phyloP scores from a whole-genome alignment of 2,888 invertebrate genomes.

The Harpalus rufipes region DNA sequence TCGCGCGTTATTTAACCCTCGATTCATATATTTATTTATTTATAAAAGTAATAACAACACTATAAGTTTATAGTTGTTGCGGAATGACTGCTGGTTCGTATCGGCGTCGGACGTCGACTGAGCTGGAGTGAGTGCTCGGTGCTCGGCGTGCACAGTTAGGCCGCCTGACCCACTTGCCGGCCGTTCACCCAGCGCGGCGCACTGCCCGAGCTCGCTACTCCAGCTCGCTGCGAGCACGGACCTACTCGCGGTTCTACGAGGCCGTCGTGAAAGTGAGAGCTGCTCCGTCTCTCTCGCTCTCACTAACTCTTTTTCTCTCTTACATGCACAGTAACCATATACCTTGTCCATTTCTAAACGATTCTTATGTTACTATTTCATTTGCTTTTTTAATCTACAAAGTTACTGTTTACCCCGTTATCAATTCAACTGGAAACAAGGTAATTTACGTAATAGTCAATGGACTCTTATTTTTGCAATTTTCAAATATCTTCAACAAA shows the following conservation, averaged over 20 bases:
- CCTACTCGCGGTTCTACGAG: conserved; percentile 72
- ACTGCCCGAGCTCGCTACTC: conserved; percentile 27
- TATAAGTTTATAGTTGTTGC: no score
- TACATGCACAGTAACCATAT: conserved; percentile 19
- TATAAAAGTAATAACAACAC: no score
- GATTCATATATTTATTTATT: neutral
- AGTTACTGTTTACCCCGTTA: conserved; percentile 3
- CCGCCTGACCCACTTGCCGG: conserved; percentile 89
- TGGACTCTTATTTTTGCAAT: no score
- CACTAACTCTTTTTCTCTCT: conserved; percentile 73
- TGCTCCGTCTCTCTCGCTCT: conserved; percentile 59
- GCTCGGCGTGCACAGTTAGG: conserved; percentile 81
- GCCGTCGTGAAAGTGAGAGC: conserved; percentile 83
- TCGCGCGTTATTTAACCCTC: neutral
- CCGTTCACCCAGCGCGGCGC: conserved; percentile 83
- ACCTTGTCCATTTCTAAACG: conserved; percentile 63
- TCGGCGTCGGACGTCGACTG: conserved; percentile 79
- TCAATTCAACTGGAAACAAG: neutral
- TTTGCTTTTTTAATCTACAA: conserved; percentile 16
- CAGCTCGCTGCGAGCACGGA: conserved; percentile 52
- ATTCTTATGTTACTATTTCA: conserved; percentile 1
- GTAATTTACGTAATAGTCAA: no score
- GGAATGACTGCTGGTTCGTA: conserved; percentile 29
- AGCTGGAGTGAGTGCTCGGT: conserved; percentile 78
- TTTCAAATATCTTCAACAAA: no score